Evolutionary conservation across 2,113 vertebrate genomes (phyloP).

Genomic region (Coptodon bakossiorum): DNA sequence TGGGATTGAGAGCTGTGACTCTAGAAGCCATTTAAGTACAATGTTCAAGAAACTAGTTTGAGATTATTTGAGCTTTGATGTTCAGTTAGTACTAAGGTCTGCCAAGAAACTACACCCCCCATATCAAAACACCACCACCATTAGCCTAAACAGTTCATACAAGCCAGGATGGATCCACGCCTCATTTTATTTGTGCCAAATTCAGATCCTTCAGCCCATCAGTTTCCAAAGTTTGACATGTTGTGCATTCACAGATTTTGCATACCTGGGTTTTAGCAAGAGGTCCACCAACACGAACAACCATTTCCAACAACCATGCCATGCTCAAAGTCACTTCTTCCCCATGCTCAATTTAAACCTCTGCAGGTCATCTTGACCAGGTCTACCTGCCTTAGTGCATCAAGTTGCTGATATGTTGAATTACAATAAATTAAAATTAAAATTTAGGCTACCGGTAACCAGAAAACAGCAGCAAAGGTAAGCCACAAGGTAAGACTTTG

Average conservation of each 20-base stretch:
- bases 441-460: not conserved
- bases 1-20: not conserved
- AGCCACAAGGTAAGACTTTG: not conserved
- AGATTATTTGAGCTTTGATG: not conserved
- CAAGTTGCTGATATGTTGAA: not conserved
- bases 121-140: not conserved
- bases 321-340: not conserved
- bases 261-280: not conserved
- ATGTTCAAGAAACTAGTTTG: not conserved
- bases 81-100: not conserved
- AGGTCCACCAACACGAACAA: not conserved
- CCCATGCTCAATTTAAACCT: not conserved
- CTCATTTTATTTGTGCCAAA: not conserved
- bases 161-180: not conserved
- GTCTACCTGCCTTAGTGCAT: not conserved
- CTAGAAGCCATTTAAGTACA: not conserved
- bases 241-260: not conserved
- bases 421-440: not conserved
- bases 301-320: not conserved
- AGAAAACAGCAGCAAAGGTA: not conserved
- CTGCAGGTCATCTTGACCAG: not conserved
- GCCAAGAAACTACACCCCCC: not conserved
- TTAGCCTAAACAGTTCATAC: not conserved
- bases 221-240: not conserved
- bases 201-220: not conserved